Percentiles rank a stretch among this genome's conserved stretches.
phyloP scores from a whole-genome alignment of 2,797 vertebrate species.

The Siniperca scherzeri region DNA sequence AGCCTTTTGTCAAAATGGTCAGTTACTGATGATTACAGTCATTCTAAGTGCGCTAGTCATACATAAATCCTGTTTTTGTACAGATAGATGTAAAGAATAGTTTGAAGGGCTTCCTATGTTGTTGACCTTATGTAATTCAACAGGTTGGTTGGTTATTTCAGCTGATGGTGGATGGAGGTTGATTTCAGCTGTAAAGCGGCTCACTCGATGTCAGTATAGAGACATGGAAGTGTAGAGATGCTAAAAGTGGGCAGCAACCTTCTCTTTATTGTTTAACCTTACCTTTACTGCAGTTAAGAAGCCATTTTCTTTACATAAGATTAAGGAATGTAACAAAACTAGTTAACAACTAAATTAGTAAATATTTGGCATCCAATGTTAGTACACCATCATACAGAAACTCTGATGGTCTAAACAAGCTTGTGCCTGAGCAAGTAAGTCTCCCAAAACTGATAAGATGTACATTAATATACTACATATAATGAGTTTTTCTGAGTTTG shows the following conservation, averaged over 20 bases:
- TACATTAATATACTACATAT: background rate
- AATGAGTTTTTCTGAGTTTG: background rate
- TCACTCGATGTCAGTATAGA: conserved; percentile 11
- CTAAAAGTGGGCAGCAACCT: background rate
- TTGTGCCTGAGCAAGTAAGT: background rate
- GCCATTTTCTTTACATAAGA: background rate
- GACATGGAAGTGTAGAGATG: background rate
- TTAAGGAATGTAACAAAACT: background rate
- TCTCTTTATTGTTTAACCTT: background rate
- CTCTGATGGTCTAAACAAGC: conserved; percentile 8
- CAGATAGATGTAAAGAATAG: background rate
- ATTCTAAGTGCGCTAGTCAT: background rate
- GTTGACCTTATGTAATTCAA: background rate
- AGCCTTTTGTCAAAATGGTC: background rate
- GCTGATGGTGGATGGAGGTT: background rate
- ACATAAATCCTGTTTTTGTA: background rate
- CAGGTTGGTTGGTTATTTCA: conserved; percentile 11
- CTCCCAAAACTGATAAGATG: background rate
- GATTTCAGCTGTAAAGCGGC: background rate
- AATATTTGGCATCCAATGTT: conserved; percentile 3
- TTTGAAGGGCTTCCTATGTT: background rate
- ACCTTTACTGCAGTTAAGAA: background rate
- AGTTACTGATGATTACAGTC: background rate
- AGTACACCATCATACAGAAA: background rate
- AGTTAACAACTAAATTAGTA: background rate